A percentile compares a stretch with the other conserved stretches of the same genome.
These are phyloP conservation scores for Acleris sparsana DNA, from an alignment of 2,888 invertebrate genomes.

Conservation along the genomic window DNA sequence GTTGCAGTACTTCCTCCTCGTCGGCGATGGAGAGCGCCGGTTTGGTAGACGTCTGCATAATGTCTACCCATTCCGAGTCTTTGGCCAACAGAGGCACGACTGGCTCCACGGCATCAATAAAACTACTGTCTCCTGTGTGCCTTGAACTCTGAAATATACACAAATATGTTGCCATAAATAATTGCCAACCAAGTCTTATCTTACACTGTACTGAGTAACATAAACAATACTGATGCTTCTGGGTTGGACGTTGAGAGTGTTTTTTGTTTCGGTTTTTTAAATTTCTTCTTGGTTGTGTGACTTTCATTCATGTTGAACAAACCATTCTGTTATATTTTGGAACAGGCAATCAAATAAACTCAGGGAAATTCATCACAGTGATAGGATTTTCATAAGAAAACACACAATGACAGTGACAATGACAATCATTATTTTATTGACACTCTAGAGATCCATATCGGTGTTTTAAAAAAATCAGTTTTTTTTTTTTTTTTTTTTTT, in stretches of 20 bases:
- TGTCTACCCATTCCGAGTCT: conserved; percentile 78
- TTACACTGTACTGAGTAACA: background rate
- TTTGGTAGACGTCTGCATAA: conserved; percentile 54
- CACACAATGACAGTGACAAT: conserved; percentile 16
- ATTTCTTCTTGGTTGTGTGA: conserved; percentile 52
- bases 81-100: conserved; percentile 69
- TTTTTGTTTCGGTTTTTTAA: conserved; percentile 62
- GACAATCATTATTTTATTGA: conserved; percentile 26
- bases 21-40: conserved; percentile 47
- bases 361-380: conserved; percentile 1
- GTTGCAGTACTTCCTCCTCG: conserved; percentile 68
- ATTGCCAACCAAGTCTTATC: background rate
- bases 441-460: conserved; percentile 1
- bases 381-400: conserved; percentile 4
- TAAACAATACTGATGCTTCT: conserved; percentile 53
- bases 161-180: background rate
- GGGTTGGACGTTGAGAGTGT: conserved; percentile 56
- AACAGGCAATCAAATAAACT: conserved; percentile 1
- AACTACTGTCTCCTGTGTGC: conserved; percentile 40
- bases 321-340: conserved; percentile 46
- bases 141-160: conserved; percentile 46
- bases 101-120: conserved; percentile 44
- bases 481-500: too few relatives aligned
- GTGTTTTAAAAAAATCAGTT: too few relatives aligned
- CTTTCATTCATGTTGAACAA: conserved; percentile 59